Evolutionary conservation across 2,888 invertebrate species (phyloP).

Genomic region (Andricus quercusramuli): DNA sequence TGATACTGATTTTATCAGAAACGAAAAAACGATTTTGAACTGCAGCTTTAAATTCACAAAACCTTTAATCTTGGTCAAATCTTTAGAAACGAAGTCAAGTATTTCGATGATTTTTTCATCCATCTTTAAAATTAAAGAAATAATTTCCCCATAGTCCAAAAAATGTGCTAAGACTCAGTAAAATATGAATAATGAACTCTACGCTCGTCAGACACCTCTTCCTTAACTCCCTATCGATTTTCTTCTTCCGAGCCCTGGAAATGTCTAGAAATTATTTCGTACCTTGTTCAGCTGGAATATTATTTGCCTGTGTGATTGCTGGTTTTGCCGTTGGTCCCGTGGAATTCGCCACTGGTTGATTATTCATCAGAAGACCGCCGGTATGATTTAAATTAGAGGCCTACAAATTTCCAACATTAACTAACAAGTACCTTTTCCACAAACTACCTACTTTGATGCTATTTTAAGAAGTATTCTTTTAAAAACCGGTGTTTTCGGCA

Average conservation of each 20-base stretch:
- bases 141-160: background rate
- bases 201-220: conserved; percentile 11
- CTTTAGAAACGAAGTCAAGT: background rate
- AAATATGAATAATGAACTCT: background rate
- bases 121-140: background rate
- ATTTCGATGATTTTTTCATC: background rate
- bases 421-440: too few species aligned
- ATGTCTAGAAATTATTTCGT: conserved; percentile 47
- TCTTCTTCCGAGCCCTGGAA: conserved; percentile 41
- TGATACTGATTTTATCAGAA: background rate
- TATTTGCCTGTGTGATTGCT: conserved; percentile 71
- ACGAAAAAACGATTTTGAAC: background rate
- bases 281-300: conserved; percentile 75
- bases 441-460: background rate
- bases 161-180: background rate
- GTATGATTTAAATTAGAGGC: conserved; percentile 75
- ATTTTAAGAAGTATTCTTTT: background rate
- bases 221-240: conserved; percentile 30
- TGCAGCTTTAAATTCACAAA: too few species aligned
- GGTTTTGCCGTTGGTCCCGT: conserved; percentile 72
- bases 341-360: conserved; percentile 71
- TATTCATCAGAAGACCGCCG: conserved; percentile 75
- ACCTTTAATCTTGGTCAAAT: background rate
- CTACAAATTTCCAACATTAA: conserved; percentile 58
- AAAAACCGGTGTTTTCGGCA: background rate